Evolutionary conservation across 1,140 invertebrate genomes (phyloP).

Genomic region (Pectinophora gossypiella): DNA sequence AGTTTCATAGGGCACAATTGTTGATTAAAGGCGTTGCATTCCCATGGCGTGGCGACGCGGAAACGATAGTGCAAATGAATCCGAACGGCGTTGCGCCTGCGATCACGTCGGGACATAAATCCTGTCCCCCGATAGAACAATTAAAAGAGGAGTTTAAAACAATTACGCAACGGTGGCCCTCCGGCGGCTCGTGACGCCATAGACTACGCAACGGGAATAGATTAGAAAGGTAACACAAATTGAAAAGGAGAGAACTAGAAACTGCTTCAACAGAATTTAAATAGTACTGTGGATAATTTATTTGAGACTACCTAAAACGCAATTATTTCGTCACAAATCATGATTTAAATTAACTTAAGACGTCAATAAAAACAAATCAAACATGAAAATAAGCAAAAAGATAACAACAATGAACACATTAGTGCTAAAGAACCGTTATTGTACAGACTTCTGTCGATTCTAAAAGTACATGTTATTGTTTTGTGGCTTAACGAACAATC

Average conservation of each 20-base stretch:
- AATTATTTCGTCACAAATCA: too few relatives aligned
- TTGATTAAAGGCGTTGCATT: conserved; percentile 30
- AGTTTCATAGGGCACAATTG: not conserved
- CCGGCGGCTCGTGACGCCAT: conserved; percentile 54
- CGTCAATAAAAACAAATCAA: too few relatives aligned
- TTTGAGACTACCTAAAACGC: too few relatives aligned
- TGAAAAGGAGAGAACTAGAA: too few relatives aligned
- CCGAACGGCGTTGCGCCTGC: conserved; percentile 45
- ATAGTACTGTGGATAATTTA: too few relatives aligned
- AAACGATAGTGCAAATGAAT: conserved; percentile 68
- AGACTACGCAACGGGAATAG: conserved; percentile 16
- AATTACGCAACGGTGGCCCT: conserved; percentile 67
- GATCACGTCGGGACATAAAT: conserved; percentile 71
- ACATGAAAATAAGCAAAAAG: too few relatives aligned
- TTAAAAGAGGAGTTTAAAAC: conserved; percentile 74
- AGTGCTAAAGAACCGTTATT: too few relatives aligned
- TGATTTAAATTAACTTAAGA: too few relatives aligned
- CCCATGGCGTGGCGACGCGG: conserved; percentile 52
- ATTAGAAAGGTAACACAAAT: too few relatives aligned
- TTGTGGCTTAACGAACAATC: not conserved
- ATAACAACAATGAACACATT: too few relatives aligned
- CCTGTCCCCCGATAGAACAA: conserved; percentile 68
- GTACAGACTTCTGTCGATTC: too few relatives aligned
- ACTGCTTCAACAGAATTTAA: too few relatives aligned
- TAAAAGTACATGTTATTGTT: not conserved